A percentile compares a stretch with the other conserved stretches of the same genome.
These are phyloP conservation scores for Halesus radiatus DNA, from an alignment of 1,140 invertebrate genomes.

Conservation along the genomic window DNA sequence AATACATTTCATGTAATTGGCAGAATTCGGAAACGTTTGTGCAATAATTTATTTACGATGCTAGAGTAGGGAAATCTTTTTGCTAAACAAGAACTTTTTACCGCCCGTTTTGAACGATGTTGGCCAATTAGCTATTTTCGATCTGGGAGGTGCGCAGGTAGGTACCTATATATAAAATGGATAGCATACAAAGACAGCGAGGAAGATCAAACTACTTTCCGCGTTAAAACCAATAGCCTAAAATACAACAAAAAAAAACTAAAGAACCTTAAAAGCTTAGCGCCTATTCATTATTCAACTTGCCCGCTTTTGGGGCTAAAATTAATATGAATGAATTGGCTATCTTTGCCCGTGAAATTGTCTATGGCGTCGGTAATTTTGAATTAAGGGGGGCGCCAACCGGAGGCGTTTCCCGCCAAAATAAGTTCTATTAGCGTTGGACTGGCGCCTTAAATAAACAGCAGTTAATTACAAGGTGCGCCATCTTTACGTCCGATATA, in stretches of 20 bases:
- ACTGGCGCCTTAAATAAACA: slow-evolving; percentile 37
- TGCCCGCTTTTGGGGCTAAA: background rate
- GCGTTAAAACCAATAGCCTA: background rate
- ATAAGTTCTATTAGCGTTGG: background rate
- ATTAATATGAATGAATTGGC: slow-evolving; percentile 47
- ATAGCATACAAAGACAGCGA: background rate
- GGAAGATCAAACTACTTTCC: background rate
- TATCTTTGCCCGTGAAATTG: slow-evolving; percentile 22
- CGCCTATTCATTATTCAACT: slow-evolving; percentile 16
- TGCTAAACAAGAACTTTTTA: too few species aligned
- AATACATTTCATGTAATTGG: too few species aligned
- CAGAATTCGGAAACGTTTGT: too few species aligned
- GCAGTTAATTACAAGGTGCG: slow-evolving; percentile 8
- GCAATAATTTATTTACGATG: too few species aligned
- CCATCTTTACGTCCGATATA: slow-evolving; percentile 4
- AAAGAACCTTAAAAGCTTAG: background rate
- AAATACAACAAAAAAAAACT: too few species aligned
- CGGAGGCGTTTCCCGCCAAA: slow-evolving; percentile 8
- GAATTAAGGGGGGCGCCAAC: background rate
- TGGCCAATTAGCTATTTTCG: too few species aligned
- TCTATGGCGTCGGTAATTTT: slow-evolving; percentile 19
- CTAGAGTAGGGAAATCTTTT: too few species aligned
- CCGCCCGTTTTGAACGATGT: too few species aligned
- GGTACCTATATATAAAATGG: too few species aligned
- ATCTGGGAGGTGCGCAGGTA: too few species aligned